Base-by-base conservation (phyloP, 2,797 vertebrate genomes). In the Euphonia xanthogaster region DNA sequence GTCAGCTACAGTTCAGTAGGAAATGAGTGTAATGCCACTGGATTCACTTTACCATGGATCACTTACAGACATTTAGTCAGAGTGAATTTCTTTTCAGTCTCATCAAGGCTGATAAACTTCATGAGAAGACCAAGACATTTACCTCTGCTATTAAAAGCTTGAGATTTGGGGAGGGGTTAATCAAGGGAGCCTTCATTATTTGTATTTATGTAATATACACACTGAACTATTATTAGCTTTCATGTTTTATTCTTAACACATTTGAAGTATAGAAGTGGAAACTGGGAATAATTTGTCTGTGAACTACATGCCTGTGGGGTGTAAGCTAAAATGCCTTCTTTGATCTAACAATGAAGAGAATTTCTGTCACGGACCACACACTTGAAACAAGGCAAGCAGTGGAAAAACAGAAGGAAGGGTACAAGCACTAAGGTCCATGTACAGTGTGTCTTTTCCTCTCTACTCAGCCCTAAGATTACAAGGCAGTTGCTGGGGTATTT, bases 231-330 rank as follows among this genome's bases (percentile, higher is more conserved):
- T 91, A 95, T 96, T 91, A 95, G 62, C 60, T 93, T 95, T 93
- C 37, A 25, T 81, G 55, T 65, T 92, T 72, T 74, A 78, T 86
- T 90, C 78, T 83, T 88, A 94, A 86, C 65, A 72, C 55, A 83
- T 91, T 91, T 89, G 63, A 94, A 96, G 70, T 90, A 81, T 60
- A 88, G 91, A 72, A 91, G 62, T 84, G 48, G 82, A 92, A 96
- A 94, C 91, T 77, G 86, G 88, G 83, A 96, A 93, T 92, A 93
- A 96, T 91, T 96, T 96, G 86, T 93, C 86, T 96, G 85, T 80
- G 91, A 94, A 90, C 67, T 72, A 83, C 70, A 91, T 88, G 95
- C 92, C 94, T 87, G 85, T 88, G 76, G 88, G 92, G 74, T 72
- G 79, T 87, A 87, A 95, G 53, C 67, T 93, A 93, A 94, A 95